phyloP scores from a whole-genome alignment of 2,888 invertebrate genomes.

The Stenchaetothrips biformis region DNA sequence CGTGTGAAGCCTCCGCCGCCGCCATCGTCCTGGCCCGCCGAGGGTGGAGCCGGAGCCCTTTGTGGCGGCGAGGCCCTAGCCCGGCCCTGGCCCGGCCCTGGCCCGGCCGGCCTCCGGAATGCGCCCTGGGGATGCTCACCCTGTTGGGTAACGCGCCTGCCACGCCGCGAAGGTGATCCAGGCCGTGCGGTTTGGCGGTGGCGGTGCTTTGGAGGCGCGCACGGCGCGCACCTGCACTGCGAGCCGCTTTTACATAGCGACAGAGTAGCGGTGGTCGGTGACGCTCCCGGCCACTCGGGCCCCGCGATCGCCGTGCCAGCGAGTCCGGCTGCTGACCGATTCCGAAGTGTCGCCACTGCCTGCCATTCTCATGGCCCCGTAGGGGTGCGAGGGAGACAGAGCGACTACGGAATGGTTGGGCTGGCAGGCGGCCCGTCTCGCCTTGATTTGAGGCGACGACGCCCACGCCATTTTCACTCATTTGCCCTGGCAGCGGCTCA shows the following conservation, averaged over 20 bases:
- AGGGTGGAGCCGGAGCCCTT: too few species aligned
- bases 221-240: neutral
- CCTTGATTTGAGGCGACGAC: neutral
- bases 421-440: constrained; percentile 30
- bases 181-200: neutral
- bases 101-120: too few species aligned
- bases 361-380: too few species aligned
- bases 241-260: neutral
- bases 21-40: too few species aligned
- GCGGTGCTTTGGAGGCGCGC: neutral
- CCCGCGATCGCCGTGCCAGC: neutral
- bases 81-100: too few species aligned
- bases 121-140: too few species aligned
- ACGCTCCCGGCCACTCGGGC: neutral
- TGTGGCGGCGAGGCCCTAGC: too few species aligned
- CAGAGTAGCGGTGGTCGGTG: neutral
- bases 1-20: too few species aligned
- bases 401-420: too few species aligned
- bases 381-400: too few species aligned
- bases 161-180: neutral
- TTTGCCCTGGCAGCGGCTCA: constrained; percentile 4
- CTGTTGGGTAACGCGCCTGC: neutral
- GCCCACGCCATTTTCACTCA: neutral
- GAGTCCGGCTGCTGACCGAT: too few species aligned
- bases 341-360: too few species aligned